Percentiles rank a stretch among this genome's conserved stretches.
Evolutionary conservation across 1,140 invertebrate species (phyloP).

Genomic region (Cherax destructor): DNA sequence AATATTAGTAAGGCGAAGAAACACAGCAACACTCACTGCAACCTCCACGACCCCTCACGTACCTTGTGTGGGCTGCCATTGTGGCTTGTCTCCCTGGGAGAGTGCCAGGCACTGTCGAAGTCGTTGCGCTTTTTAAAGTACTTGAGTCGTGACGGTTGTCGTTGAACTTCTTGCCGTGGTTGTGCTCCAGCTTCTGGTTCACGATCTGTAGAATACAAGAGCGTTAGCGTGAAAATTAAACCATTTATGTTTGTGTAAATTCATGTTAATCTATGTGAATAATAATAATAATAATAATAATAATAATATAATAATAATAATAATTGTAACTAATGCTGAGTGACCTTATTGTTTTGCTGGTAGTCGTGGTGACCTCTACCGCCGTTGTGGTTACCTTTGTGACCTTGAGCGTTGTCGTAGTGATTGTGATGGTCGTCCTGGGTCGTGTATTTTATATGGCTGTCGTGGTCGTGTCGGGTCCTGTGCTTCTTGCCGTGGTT

Average conservation of each 20-base stretch:
- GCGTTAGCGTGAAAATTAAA: constrained; percentile 6
- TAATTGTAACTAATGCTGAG: too few relatives aligned
- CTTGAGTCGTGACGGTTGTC: constrained; percentile 69
- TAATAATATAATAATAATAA: too few relatives aligned
- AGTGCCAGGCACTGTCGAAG: constrained; percentile 62
- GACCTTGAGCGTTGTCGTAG: constrained; percentile 68
- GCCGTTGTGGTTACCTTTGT: constrained; percentile 70
- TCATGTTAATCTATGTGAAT: neutral
- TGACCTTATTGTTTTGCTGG: constrained; percentile 69
- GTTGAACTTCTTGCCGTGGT: constrained; percentile 70
- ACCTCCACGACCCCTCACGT: neutral
- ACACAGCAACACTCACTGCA: too few relatives aligned
- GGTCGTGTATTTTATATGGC: neutral
- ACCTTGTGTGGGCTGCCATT: constrained; percentile 54
- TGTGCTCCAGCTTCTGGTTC: constrained; percentile 72
- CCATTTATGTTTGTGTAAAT: neutral
- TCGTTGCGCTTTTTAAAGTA: constrained; percentile 65
- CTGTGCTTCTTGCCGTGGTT: constrained; percentile 24
- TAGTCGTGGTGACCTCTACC: constrained; percentile 69
- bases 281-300: too few relatives aligned
- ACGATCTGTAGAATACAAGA: constrained; percentile 54
- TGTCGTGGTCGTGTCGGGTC: too few relatives aligned
- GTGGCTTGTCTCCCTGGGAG: constrained; percentile 54
- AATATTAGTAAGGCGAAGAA: too few relatives aligned
- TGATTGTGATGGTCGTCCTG: constrained; percentile 58